phyloP scores from a whole-genome alignment of 2,113 vertebrate species.

The Clupea harengus region DNA sequence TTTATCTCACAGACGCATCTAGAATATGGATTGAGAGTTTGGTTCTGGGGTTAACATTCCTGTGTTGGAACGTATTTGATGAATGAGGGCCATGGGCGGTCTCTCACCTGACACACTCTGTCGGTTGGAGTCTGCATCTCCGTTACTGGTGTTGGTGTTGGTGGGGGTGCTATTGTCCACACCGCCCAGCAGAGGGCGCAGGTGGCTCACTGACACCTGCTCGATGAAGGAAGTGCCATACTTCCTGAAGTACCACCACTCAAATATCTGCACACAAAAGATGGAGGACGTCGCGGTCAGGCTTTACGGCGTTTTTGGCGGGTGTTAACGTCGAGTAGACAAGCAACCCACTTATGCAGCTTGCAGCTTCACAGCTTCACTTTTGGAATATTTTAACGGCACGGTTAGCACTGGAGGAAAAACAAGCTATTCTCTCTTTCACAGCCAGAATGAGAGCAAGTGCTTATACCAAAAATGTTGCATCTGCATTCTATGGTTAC shows the following conservation, averaged over 20 bases:
- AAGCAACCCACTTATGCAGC: background rate
- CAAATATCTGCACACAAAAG: slow-evolving; percentile 83
- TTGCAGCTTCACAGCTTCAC: background rate
- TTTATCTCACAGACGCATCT: background rate
- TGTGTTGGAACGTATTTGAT: background rate
- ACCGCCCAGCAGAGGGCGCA: slow-evolving; percentile 95
- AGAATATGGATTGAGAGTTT: background rate
- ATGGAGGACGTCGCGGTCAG: background rate
- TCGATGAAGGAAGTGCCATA: slow-evolving; percentile 98
- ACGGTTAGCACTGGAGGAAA: background rate
- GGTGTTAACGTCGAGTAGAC: no score
- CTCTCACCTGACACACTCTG: slow-evolving; percentile 89
- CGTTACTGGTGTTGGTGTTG: slow-evolving; percentile 83
- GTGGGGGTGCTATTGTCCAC: slow-evolving; percentile 91
- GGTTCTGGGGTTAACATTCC: no score
- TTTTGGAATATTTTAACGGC: background rate
- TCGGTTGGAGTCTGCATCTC: slow-evolving; percentile 87
- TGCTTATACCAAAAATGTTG: background rate
- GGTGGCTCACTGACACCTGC: slow-evolving; percentile 96
- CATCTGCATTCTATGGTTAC: no score
- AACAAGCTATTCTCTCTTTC: background rate
- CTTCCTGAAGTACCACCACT: slow-evolving; percentile 99
- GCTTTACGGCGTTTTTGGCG: background rate
- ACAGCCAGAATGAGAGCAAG: background rate
- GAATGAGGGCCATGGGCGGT: background rate